Evolutionary conservation across 2,113 vertebrate genomes (phyloP).

Genomic region (Junco hyemalis): DNA sequence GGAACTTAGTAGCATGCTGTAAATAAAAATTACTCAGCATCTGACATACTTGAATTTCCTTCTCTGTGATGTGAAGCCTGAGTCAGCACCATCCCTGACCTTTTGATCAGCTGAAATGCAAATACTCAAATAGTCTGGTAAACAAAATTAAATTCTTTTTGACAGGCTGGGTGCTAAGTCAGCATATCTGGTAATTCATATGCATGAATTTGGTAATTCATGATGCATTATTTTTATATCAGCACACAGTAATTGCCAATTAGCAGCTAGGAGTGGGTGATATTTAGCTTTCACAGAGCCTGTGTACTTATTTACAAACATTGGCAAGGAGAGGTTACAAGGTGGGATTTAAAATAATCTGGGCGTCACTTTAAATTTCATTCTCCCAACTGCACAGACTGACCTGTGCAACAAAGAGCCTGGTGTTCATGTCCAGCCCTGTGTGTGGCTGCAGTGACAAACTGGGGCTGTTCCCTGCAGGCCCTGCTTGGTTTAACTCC

Average conservation of each 20-base stretch:
- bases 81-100: background rate
- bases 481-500: background rate
- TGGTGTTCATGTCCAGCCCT: background rate
- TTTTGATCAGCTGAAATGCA: background rate
- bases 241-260: background rate
- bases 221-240: background rate
- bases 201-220: background rate
- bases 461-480: conserved; percentile 6
- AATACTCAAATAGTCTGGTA: background rate
- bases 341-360: background rate
- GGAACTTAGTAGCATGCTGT: background rate
- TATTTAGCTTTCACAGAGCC: background rate
- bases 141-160: background rate
- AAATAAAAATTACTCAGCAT: background rate
- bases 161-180: background rate
- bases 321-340: background rate
- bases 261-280: background rate
- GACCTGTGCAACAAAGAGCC: background rate
- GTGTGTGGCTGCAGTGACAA: background rate
- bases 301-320: background rate
- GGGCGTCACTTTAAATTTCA: background rate
- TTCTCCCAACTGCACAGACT: background rate
- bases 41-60: background rate
- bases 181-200: background rate
- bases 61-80: background rate